Evolutionary conservation across 2,797 vertebrate species (phyloP), one percentile per base, ranked within the genome.

Genomic region (Numenius phaeopus): DNA sequence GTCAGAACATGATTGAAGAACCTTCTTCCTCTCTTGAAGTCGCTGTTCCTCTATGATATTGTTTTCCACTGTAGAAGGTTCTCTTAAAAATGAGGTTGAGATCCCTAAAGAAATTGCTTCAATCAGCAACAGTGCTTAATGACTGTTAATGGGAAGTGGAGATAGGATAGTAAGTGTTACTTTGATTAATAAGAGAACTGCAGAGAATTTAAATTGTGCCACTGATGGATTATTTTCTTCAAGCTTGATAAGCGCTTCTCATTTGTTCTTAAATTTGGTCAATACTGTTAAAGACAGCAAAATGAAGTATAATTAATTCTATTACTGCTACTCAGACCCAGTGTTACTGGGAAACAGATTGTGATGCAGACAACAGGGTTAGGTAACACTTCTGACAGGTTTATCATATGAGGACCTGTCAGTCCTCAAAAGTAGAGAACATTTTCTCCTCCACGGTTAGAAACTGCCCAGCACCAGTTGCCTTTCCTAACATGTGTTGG

Each of bases 201-300:
- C 98, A 97, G 98, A 98, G 98, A 99, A 98, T 99, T 98, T 99
- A 98, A 99, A 98, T 98, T 98, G 98, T 98, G 98, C 98, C 98
- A 98, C 98, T 99, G 98, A 98, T 99, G 98, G 98, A 98, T 98
- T 98, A 98, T 98, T 98, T 98, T 98, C 98, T 98, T 99, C 98
- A 98, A 98, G 98, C 98, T 98, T 99, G 98, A 99, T 99, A 99
- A 99, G 98, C 98, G 97, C 97, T 98, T 98, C 98, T 98, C 98
- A 98, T 98, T 99, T 98, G 98, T 99, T 98, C 98, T 98, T 98
- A 98, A 99, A 98, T 98, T 99, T 98, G 98, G 98, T 98, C 98
- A 98, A 98, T 98, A 98, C 98, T 98, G 98, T 98, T 99, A 98
- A 98, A 98, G 98, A 98, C 98, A 98, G 98, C 98, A 98, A 99